Conservation (phyloP, 2,797 vertebrate species). For the Okamejei kenojei region DNA sequence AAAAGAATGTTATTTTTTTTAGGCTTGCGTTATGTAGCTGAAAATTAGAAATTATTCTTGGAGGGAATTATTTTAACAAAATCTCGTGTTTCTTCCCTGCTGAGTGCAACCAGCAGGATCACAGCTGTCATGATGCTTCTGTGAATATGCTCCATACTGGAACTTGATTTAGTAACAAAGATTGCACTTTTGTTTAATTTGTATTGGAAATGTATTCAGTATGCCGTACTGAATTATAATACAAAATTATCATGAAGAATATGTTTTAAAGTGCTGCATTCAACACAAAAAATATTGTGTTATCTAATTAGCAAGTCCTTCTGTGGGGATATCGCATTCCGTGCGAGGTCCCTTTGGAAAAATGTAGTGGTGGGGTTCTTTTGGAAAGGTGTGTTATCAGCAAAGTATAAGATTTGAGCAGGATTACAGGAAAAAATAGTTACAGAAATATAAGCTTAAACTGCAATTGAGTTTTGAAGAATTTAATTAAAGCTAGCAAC, state of each 20-base stretch:
- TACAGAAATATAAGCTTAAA: neutral
- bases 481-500: neutral
- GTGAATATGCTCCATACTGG: constrained; percentile 35
- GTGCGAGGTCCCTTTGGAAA: neutral
- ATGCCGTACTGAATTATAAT: neutral
- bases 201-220: neutral
- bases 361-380: neutral
- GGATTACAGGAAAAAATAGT: neutral
- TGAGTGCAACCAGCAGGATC: constrained; percentile 26
- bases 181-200: constrained; percentile 16
- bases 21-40: too few relatives aligned
- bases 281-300: neutral
- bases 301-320: neutral
- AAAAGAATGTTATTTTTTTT: neutral
- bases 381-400: neutral
- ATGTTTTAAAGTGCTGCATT: neutral
- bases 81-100: constrained; percentile 26
- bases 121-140: constrained; percentile 30
- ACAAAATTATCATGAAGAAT: neutral
- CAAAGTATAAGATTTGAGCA: neutral
- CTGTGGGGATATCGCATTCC: neutral
- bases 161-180: constrained; percentile 2
- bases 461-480: neutral
- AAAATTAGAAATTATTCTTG: neutral
- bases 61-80: constrained; percentile 4